These are phyloP conservation scores for Globodera rostochiensis DNA, from an alignment of 1,140 invertebrate genomes.

Conservation along the genomic window DNA sequence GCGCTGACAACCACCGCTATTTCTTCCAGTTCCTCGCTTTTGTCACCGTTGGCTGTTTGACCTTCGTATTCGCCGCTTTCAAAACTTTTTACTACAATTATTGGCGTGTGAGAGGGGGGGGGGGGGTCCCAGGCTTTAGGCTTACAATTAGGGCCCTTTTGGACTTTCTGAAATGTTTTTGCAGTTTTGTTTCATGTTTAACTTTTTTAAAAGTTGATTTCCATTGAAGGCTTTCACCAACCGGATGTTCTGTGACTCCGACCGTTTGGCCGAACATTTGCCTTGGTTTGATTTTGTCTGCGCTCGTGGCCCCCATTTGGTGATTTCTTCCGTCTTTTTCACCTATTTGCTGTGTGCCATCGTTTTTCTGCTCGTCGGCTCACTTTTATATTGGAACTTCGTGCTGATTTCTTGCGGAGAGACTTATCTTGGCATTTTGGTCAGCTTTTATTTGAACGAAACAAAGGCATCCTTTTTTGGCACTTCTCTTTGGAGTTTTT, in stretches of 20 bases:
- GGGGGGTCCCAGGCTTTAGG: too few relatives aligned
- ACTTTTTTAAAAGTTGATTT: conserved; percentile 4
- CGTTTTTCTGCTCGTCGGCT: conserved; percentile 48
- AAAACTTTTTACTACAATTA: conserved; percentile 53
- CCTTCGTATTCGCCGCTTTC: conserved; percentile 45
- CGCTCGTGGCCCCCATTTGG: conserved; percentile 36
- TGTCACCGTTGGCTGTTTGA: conserved; percentile 52
- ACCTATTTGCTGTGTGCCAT: conserved; percentile 44
- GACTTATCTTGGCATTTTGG: conserved; percentile 48
- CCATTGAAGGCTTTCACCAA: conserved; percentile 43
- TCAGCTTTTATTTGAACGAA: conserved; percentile 26
- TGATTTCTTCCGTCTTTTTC: conserved; percentile 47
- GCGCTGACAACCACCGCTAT: conserved; percentile 61
- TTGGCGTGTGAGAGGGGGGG: conserved; percentile 39
- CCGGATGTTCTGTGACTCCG: conserved; percentile 40
- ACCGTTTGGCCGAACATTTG: conserved; percentile 29
- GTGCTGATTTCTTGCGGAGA: conserved; percentile 50
- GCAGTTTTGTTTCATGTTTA: conserved; percentile 2
- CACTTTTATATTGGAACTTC: conserved; percentile 49
- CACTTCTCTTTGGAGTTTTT: background rate
- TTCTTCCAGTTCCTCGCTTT: conserved; percentile 61
- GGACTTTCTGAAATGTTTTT: too few relatives aligned
- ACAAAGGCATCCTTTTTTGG: conserved; percentile 10
- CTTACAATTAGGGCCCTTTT: too few relatives aligned
- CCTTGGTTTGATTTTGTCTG: conserved; percentile 45